These are phyloP conservation scores for Ceratina japonica DNA, from an alignment of 1,140 invertebrate genomes.

Conservation along the genomic window DNA sequence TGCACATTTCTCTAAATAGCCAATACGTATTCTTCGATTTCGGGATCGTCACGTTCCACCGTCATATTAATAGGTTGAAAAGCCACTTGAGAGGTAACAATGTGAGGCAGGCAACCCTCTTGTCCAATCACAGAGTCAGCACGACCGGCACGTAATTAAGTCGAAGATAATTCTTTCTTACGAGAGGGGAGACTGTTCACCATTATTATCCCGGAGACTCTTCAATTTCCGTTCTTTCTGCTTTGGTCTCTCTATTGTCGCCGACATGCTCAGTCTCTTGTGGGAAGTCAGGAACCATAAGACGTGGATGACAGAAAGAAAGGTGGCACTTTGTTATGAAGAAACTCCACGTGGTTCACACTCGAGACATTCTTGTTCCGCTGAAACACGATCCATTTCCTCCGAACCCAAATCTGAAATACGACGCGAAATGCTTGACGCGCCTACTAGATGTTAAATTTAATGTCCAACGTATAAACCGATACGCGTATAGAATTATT, in stretches of 20 bases:
- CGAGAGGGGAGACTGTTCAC: constrained; percentile 2
- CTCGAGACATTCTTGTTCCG: constrained; percentile 51
- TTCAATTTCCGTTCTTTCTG: constrained; percentile 44
- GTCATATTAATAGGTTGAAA: too few relatives aligned
- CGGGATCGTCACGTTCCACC: background rate
- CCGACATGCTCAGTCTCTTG: constrained; percentile 9
- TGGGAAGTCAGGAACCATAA: constrained; percentile 39
- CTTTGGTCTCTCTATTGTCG: constrained; percentile 20
- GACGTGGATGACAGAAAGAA: constrained; percentile 45
- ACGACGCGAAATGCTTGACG: constrained; percentile 14
- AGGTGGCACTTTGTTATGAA: constrained; percentile 41
- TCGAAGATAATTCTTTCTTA: constrained; percentile 42
- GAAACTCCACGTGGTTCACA: constrained; percentile 42
- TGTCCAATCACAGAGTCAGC: constrained; percentile 23
- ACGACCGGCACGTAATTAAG: constrained; percentile 48
- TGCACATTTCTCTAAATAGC: background rate
- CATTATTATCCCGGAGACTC: constrained; percentile 35
- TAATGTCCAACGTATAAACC: background rate
- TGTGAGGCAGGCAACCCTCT: background rate
- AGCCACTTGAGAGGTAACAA: background rate
- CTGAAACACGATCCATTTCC: constrained; percentile 43
- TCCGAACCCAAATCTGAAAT: constrained; percentile 40
- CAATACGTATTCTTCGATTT: background rate
- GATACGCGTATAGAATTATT: too few relatives aligned
- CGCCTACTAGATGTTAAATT: constrained; percentile 19